phyloP scores from a whole-genome alignment of 2,113 vertebrate genomes.

The Microcebus lehilahytsara region DNA sequence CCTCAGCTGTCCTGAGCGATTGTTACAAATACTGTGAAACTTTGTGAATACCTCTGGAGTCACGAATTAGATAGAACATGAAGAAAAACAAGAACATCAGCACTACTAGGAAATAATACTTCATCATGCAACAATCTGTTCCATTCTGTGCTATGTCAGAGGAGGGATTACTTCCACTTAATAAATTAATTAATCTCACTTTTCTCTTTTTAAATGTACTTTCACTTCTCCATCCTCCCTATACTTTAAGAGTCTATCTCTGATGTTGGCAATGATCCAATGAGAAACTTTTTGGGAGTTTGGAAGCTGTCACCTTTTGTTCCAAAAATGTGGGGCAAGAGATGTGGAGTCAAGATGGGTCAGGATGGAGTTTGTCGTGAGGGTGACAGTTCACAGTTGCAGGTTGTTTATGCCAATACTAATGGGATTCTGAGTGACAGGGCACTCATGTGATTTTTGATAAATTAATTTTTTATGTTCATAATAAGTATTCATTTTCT shows the following conservation, averaged over 20 bases:
- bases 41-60: background rate
- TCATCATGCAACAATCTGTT: background rate
- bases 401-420: background rate
- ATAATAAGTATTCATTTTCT: background rate
- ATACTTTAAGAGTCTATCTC: background rate
- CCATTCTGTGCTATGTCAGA: background rate
- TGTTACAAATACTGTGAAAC: slow-evolving; percentile 8
- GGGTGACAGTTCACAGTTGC: background rate
- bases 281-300: background rate
- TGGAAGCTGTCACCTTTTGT: background rate
- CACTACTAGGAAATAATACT: background rate
- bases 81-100: background rate
- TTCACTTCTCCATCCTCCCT: background rate
- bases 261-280: background rate
- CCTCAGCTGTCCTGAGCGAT: background rate
- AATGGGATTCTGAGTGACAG: background rate
- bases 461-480: background rate
- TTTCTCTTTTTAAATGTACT: background rate
- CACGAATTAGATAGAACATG: background rate
- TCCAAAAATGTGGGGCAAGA: background rate
- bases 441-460: background rate
- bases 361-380: background rate
- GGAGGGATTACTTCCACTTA: background rate
- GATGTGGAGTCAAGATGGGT: background rate
- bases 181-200: background rate